phyloP scores from a whole-genome alignment of 2,888 invertebrate species.

The Omphaloscelis lunosa region DNA sequence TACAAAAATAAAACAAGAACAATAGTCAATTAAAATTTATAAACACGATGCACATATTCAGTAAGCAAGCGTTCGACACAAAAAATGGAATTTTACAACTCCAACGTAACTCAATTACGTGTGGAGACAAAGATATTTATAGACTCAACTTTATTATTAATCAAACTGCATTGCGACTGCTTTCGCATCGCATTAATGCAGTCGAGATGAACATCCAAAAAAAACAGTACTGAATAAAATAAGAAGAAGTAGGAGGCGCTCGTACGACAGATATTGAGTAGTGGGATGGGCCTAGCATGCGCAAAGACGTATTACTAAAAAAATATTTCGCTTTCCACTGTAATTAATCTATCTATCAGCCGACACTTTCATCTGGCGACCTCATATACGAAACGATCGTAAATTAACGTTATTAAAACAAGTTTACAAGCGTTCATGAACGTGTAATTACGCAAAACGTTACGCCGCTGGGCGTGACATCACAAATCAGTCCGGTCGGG shows the following conservation, averaged over 20 bases:
- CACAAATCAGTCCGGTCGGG: conserved; percentile 89
- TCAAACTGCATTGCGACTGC: conserved; percentile 89
- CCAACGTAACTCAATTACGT: conserved; percentile 55
- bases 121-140: conserved; percentile 60
- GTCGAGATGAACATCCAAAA: conserved; percentile 83
- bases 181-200: conserved; percentile 84
- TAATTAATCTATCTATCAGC: conserved; percentile 83
- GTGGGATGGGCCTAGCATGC: conserved; percentile 90
- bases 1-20: conserved; percentile 57
- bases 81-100: conserved; percentile 43
- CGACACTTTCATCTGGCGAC: conserved; percentile 85
- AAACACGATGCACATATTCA: conserved; percentile 52
- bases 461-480: conserved; percentile 91
- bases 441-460: conserved; percentile 90
- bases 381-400: conserved; percentile 83
- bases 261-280: conserved; percentile 90
- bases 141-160: conserved; percentile 82
- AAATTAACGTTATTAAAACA: conserved; percentile 89
- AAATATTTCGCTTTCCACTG: conserved; percentile 77
- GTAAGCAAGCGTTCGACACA: conserved; percentile 36
- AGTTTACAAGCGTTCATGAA: conserved; percentile 87
- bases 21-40: conserved; percentile 62
- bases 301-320: conserved; percentile 86
- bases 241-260: conserved; percentile 90
- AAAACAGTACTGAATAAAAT: conserved; percentile 88